A percentile compares a stretch with the other conserved stretches of the same genome.
Evolutionary conservation across 2,113 vertebrate genomes (phyloP).

Genomic region (Apteryx owenii): DNA sequence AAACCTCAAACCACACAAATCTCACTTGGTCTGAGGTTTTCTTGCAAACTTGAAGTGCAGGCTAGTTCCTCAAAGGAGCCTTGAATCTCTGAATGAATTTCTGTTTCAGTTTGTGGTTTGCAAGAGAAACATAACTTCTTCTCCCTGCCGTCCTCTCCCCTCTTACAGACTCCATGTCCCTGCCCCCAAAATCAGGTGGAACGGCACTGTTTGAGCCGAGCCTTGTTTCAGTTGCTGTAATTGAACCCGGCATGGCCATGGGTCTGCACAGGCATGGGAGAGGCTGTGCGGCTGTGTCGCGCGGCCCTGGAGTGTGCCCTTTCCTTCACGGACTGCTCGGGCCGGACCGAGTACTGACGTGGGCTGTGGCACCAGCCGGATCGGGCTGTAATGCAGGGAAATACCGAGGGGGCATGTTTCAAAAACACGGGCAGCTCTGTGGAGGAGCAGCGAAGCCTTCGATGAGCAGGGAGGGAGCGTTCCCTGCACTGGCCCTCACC

Average conservation of each 20-base stretch:
- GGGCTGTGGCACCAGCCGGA: too few species aligned
- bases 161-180: not conserved
- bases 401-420: too few species aligned
- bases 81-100: constrained; percentile 8
- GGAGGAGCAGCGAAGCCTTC: too few species aligned
- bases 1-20: constrained; percentile 69
- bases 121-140: not conserved
- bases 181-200: not conserved
- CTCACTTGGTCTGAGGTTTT: constrained; percentile 21
- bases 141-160: not conserved
- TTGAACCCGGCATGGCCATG: too few species aligned
- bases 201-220: not conserved
- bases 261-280: too few species aligned
- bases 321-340: too few species aligned
- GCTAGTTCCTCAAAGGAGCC: not conserved
- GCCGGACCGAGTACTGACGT: too few species aligned
- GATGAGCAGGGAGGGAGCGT: not conserved
- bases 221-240: not conserved
- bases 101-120: not conserved
- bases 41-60: not conserved
- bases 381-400: too few species aligned
- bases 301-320: too few species aligned
- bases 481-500: not conserved
- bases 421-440: too few species aligned
- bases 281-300: too few species aligned